Conservation (phyloP, 2,888 invertebrate genomes). For the Malthinus flaveolus region DNA sequence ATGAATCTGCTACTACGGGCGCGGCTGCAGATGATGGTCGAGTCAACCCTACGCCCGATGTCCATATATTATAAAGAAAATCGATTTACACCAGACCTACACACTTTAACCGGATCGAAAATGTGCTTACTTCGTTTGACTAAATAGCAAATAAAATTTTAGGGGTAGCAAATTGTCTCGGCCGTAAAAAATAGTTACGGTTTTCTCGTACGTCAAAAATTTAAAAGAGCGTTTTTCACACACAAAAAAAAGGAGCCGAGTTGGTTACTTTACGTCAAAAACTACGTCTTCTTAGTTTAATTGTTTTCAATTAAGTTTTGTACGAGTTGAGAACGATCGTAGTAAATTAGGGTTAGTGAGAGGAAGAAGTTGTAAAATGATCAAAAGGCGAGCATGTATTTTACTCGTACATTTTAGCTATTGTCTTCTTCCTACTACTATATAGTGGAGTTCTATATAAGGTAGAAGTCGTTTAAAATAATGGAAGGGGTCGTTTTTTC, state of each 20-base stretch:
- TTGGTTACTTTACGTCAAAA: too few species aligned
- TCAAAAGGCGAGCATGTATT: not conserved
- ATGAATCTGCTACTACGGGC: slow-evolving; percentile 43
- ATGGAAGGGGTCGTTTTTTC: slow-evolving; percentile 4
- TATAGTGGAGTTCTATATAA: slow-evolving; percentile 1
- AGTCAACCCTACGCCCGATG: slow-evolving; percentile 43
- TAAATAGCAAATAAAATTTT: slow-evolving; percentile 8
- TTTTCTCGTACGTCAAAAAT: too few species aligned
- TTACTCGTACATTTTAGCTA: slow-evolving; percentile 1
- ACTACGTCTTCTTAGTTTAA: too few species aligned
- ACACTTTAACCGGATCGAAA: slow-evolving; percentile 31
- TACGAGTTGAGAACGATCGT: too few species aligned
- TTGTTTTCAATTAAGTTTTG: too few species aligned
- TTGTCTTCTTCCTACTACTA: not conserved
- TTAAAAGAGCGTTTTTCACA: too few species aligned
- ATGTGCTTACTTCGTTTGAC: slow-evolving; percentile 6
- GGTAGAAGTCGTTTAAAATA: slow-evolving; percentile 7
- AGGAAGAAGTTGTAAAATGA: slow-evolving; percentile 1
- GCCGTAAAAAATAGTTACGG: not conserved
- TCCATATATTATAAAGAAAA: slow-evolving; percentile 46
- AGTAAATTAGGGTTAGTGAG: too few species aligned
- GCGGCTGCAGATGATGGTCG: slow-evolving; percentile 49
- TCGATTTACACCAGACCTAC: slow-evolving; percentile 44
- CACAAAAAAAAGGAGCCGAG: too few species aligned
- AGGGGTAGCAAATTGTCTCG: not conserved